phyloP scores from a whole-genome alignment of 92 coral and sea anemone genomes.

The Metridium senile region DNA sequence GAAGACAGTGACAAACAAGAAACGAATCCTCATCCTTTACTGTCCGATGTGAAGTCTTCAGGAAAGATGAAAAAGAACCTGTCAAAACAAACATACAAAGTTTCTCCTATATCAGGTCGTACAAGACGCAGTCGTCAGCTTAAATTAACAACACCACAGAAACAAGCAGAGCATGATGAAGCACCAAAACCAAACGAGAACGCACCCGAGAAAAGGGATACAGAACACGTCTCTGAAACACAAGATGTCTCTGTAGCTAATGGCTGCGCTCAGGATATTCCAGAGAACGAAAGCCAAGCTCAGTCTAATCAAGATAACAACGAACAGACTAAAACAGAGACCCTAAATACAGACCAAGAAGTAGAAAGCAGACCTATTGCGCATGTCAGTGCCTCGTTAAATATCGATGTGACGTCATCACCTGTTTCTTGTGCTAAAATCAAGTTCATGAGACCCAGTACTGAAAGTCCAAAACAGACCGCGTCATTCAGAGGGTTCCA shows the following conservation, averaged over 20 bases:
- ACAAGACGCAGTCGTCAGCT: constrained; percentile 59
- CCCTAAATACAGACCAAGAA: constrained; percentile 7
- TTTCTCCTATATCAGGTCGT: constrained; percentile 83
- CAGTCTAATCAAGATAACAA: neutral
- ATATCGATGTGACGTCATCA: constrained; percentile 67
- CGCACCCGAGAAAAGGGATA: neutral
- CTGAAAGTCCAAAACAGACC: constrained; percentile 86
- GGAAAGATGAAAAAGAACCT: constrained; percentile 2
- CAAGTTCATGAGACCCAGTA: constrained; percentile 76
- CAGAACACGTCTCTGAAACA: constrained; percentile 9
- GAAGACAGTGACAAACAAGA: neutral
- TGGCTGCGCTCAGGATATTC: neutral
- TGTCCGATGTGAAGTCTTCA: constrained; percentile 16
- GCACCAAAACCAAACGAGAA: constrained; percentile 13
- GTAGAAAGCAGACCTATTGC: constrained; percentile 11
- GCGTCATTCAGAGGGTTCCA: constrained; percentile 44
- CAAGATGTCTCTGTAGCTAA: constrained; percentile 14
- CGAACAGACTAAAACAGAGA: neutral
- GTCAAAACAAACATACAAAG: neutral
- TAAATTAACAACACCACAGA: constrained; percentile 23
- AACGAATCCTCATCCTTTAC: neutral
- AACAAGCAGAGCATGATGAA: neutral
- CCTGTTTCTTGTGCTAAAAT: constrained; percentile 75
- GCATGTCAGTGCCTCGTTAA: constrained; percentile 16
- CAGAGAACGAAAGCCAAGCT: neutral